Base-by-base conservation (phyloP, 2,888 invertebrate genomes). In the Acanthosoma haemorrhoidale region DNA sequence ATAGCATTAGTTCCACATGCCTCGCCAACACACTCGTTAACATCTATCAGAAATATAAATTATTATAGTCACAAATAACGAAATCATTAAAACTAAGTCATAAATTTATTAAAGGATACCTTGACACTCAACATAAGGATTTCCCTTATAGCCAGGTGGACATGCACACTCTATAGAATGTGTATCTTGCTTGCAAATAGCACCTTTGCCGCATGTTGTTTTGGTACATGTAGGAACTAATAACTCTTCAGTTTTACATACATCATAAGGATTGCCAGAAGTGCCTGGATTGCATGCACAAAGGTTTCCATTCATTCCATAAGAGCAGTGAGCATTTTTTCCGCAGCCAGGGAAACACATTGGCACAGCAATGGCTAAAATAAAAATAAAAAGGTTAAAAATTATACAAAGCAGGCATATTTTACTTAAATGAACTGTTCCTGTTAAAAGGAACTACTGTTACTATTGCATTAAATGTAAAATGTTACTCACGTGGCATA, bases 261-360 rank as follows among this genome's bases (percentile, higher is more conserved):
- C 87, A 76, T 87, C 87, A 78, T 94, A 94, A 0, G 95, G 94
- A 82, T 95, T 95, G 73, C 95, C 95, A 66, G 84, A 88, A 5
- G 87, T 90, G 6, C 92, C 92, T 66, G 88, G 86, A 79, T 94
- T 88, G 78, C 95, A 95, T 75, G 88, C 89, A 77, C 94, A 94
- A 71, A 86, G 84, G 77, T 91, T 91, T 15, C 84, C 81, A 9
- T 80, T 73, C 3, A 73, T 57, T 67, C 90, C 89, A 77, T 94
- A 94, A 77, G 91, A 88, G 79, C 95, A 95, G 77, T 95, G 94
- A 2, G 94, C 90, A 78, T 93, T 92, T 73, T 84, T 80, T 5
- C 90, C 92, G 78, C 95, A 95, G 31, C 77, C 79, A n/a, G 94
- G 94, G 70, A 85, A 83, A 79, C 94, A 95, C 63, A 83, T 82